Base-by-base conservation (phyloP, 1,140 invertebrate species). In the Drosophila sucinea region DNA sequence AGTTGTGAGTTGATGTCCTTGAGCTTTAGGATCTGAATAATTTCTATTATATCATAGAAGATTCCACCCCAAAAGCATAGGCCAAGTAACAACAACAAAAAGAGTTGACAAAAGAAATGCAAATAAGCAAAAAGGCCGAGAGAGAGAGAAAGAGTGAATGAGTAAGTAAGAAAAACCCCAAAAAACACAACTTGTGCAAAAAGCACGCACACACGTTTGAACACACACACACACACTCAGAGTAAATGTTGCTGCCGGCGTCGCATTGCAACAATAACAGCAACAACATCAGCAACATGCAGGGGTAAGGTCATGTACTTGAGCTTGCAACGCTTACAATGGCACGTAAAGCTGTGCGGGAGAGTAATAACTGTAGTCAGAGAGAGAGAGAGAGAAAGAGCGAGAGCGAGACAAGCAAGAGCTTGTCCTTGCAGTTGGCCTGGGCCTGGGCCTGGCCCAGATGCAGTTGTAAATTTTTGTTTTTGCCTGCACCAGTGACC, bases 281-380 rank as follows among this genome's bases (percentile, higher is more conserved):
- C 69, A 32, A 32, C 72, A 47, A 30, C 71, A 56, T 60, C 60
- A 62, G 44, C 41, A 41, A 63, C 44, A 55, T 47, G 71, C 71
- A 74, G 79, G 84, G 74, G 84, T 84, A 89, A 87, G 84, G 84
- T 87, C 80, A 77, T 84, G 80, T 84, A 89, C 84, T 89, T 87
- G 84, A 84, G 84, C 85, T 84, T 80, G 75, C 70, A 74, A 74
- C 47, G 71, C 55, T 74, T 70, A 68, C 68, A 70, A 62, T 69
- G 70, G 51, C 69, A 79, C 83, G 83, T 82, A 72, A 57, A 58
- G 3, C 44, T 67, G 67, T 86, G 67, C 61, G 54, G 30, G 56
- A 60, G 10, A 67, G 57, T 1, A 17, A 65, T 44, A 30, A 38
- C 27, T 55, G n/a, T 27, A 27, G 23, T 27, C 2, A 51, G 23